These are phyloP conservation scores for Masticophis lateralis DNA, from an alignment of 2,797 vertebrate genomes.

Conservation along the genomic window DNA sequence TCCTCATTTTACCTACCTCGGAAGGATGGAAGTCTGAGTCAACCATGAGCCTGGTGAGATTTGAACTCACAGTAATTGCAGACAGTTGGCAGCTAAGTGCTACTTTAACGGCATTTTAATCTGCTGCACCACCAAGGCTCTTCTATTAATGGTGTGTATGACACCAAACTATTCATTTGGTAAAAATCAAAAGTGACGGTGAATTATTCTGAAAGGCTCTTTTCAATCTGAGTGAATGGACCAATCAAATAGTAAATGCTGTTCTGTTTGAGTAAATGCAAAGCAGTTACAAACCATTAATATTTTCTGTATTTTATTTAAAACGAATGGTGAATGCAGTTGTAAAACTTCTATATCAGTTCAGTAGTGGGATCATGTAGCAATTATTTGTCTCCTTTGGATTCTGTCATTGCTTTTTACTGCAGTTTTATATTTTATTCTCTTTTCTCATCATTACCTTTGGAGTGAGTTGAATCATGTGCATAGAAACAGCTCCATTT, in stretches of 20 bases:
- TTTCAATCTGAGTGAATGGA: not conserved
- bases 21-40: no score
- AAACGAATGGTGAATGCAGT: not conserved
- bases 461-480: constrained; percentile 3
- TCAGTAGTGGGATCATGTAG: not conserved
- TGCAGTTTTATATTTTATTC: constrained; percentile 13
- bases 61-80: no score
- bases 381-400: constrained; percentile 29
- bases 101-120: no score
- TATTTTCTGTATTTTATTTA: constrained; percentile 5
- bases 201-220: not conserved
- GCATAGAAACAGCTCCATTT: not conserved
- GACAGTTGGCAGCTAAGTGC: no score
- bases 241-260: not conserved
- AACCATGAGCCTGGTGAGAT: no score
- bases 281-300: not conserved
- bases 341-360: constrained; percentile 35
- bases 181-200: not conserved
- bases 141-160: not conserved
- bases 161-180: not conserved
- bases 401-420: constrained; percentile 29
- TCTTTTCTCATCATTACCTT: constrained; percentile 29
- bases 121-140: no score
- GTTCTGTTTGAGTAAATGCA: not conserved
- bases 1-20: no score